These are phyloP conservation scores for Sula dactylatra DNA, from an alignment of 2,113 vertebrate genomes.

Conservation along the genomic window DNA sequence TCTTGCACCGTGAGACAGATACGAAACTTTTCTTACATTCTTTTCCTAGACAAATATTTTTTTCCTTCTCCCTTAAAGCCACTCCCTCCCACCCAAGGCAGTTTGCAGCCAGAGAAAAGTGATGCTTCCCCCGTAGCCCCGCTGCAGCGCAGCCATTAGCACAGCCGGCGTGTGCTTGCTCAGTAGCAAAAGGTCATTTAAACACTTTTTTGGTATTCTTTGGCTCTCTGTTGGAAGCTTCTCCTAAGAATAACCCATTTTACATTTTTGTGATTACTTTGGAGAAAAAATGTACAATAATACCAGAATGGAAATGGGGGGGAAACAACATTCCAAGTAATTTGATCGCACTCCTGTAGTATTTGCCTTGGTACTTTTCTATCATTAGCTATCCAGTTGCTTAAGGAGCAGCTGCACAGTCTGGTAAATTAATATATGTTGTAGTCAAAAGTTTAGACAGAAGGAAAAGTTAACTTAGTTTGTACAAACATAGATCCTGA, in stretches of 20 bases:
- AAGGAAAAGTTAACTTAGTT: slow-evolving; percentile 41
- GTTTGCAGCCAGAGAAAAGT: background rate
- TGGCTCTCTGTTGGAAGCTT: slow-evolving; percentile 19
- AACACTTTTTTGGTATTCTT: slow-evolving; percentile 6
- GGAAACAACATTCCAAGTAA: slow-evolving; percentile 30
- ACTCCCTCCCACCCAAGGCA: background rate
- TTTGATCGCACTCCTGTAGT: background rate
- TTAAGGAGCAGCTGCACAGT: slow-evolving; percentile 63
- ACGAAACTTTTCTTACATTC: background rate
- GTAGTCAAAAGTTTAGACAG: slow-evolving; percentile 44
- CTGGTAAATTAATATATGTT: slow-evolving; percentile 62
- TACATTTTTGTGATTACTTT: slow-evolving; percentile 35
- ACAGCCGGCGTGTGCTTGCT: background rate
- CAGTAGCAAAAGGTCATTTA: background rate
- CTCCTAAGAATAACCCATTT: slow-evolving; percentile 43
- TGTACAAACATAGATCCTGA: slow-evolving; percentile 37
- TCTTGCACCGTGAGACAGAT: background rate
- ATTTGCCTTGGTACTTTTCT: slow-evolving; percentile 53
- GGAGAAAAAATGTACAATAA: slow-evolving; percentile 9
- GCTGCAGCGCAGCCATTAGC: background rate
- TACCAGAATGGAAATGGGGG: background rate
- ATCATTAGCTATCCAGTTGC: slow-evolving; percentile 46
- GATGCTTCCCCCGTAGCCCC: background rate
- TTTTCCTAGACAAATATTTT: slow-evolving; percentile 13
- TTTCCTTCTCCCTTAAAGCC: background rate